Base-by-base conservation (phyloP, 2,888 invertebrate genomes). In the Hymenopus coronatus region DNA sequence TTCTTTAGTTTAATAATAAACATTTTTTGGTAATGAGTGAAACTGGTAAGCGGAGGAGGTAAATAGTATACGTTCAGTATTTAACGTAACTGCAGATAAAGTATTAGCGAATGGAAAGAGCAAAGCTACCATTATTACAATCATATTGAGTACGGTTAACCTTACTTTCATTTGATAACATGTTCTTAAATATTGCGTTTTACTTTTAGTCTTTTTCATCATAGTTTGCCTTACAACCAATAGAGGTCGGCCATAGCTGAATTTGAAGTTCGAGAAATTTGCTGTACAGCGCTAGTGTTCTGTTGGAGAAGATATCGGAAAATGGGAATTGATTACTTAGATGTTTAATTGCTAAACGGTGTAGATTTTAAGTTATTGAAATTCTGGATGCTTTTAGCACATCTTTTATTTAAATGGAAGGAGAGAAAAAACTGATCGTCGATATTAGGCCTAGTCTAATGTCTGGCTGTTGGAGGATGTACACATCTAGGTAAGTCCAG, bases 321-420 rank as follows among this genome's bases (percentile, higher is more conserved):
- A 87, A 83, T n/a, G 46, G 81, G 84, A 89, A 89, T 89, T 89
- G 89, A 89, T 89, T 89, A 87, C 82, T 89, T 89, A 87, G 87
- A 82, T 33, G 33, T 82, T 28, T 82, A 87, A 87, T 87, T 87
- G 54, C 54, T 70, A 70, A 4, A 70, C 54, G 15, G 20, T 20
- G 25, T 20, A 25, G 3, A 8, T 70, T 15, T 70, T 70, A 25
- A 3, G 6, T 70, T 70, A 25, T 70, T 70, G 54, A 70, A 70
- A 70, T 70, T 70, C 20, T 70, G 54, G 20, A 70, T 6, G 54
- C 15, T 20, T 70, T 70, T 70, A 70, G 20, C 54, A 20, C 25
- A 70, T 20, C 54, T 15, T 70, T 20, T 20, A 82, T 40, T 87
- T 87, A 40, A 4, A 33, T 82, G 12, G 87, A 27, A 30, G 14